phyloP scores from a whole-genome alignment of 2,888 invertebrate species.

The Capitulum mitella region DNA sequence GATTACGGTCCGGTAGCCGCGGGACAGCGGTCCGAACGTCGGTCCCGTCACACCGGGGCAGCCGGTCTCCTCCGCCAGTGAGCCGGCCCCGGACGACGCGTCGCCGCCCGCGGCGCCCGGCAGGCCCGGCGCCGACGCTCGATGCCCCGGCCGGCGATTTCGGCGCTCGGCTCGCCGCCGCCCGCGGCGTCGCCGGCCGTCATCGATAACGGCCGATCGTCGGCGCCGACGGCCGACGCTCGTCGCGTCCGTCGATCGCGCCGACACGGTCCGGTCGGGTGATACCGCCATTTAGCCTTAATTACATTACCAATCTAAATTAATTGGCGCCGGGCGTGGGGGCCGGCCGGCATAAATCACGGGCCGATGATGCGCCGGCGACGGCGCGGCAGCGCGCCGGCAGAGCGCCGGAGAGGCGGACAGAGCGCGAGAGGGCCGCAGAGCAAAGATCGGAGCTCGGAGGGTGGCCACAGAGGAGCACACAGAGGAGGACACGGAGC shows the following conservation, averaged over 20 bases:
- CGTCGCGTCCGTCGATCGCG: neutral
- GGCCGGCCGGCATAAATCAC: conserved; percentile 7
- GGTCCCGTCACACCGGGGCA: too few species aligned
- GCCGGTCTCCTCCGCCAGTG: too few species aligned
- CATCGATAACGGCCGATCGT: neutral
- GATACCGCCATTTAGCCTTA: conserved; percentile 20
- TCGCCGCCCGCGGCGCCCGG: too few species aligned
- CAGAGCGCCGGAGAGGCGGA: conserved; percentile 29
- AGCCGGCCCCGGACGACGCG: too few species aligned
- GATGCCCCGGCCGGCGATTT: neutral
- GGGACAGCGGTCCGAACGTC: too few species aligned
- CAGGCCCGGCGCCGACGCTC: too few species aligned
- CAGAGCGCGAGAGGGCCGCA: conserved; percentile 29
- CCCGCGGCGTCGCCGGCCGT: neutral
- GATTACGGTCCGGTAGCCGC: too few species aligned
- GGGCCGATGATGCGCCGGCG: conserved; percentile 29
- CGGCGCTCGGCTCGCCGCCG: neutral
- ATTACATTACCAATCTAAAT: conserved; percentile 25
- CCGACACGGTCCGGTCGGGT: neutral
- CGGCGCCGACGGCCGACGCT: neutral
- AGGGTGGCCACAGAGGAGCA: neutral
- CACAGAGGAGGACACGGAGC: neutral
- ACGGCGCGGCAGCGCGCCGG: conserved; percentile 28
- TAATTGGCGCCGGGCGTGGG: conserved; percentile 13
- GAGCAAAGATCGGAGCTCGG: conserved; percentile 25